phyloP scores from a whole-genome alignment of 1,140 invertebrate genomes.

The Parapsyche elsis region DNA sequence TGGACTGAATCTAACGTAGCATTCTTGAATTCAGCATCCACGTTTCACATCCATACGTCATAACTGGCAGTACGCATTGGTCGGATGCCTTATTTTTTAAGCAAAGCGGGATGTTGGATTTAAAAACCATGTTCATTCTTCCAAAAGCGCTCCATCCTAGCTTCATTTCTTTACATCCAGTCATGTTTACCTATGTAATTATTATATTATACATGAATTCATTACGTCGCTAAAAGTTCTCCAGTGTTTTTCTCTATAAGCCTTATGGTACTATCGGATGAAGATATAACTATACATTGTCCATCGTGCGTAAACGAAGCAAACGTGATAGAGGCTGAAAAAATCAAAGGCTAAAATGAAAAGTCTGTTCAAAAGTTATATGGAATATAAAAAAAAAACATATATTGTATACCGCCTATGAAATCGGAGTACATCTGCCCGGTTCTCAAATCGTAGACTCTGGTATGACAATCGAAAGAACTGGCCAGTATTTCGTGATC shows the following conservation, averaged over 20 bases:
- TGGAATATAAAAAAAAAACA: constrained; percentile 29
- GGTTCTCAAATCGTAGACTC: constrained; percentile 91
- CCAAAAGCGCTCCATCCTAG: too few relatives aligned
- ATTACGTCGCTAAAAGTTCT: constrained; percentile 79
- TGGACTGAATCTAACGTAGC: too few relatives aligned
- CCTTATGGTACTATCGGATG: constrained; percentile 82
- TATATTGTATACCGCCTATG: constrained; percentile 73
- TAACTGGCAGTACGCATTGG: too few relatives aligned
- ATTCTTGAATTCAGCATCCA: too few relatives aligned
- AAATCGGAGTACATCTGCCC: constrained; percentile 87
- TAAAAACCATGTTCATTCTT: too few relatives aligned
- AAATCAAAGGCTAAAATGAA: constrained; percentile 28
- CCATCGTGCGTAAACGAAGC: constrained; percentile 83
- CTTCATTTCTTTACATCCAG: too few relatives aligned
- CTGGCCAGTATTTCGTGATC: constrained; percentile 91
- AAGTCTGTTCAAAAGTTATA: neutral
- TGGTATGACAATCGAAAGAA: constrained; percentile 88
- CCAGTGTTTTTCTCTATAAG: constrained; percentile 91
- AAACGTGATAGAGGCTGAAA: constrained; percentile 78
- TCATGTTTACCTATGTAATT: neutral
- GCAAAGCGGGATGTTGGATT: too few relatives aligned
- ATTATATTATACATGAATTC: constrained; percentile 28
- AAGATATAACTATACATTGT: constrained; percentile 87
- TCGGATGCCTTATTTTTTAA: too few relatives aligned
- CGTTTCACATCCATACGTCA: too few relatives aligned